Conservation (phyloP, 2,113 vertebrate species). For the Rhinolophus sinicus region DNA sequence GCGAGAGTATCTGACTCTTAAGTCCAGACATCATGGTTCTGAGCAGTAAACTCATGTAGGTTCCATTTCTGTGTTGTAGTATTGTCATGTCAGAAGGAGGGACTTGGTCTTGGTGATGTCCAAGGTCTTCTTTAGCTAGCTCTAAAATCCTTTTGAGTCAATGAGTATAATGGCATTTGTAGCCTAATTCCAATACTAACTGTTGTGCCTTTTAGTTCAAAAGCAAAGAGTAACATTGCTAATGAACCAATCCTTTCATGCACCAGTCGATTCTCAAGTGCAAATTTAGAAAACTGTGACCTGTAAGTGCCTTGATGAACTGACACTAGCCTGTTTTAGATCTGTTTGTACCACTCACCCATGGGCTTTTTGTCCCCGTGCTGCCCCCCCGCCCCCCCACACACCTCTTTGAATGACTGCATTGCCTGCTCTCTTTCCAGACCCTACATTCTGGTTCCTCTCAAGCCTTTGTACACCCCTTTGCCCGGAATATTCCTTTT, state of each 20-base stretch:
- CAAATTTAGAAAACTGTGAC: background rate
- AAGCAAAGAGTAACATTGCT: constrained; percentile 15
- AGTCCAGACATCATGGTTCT: background rate
- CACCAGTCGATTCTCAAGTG: background rate
- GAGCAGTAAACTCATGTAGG: background rate
- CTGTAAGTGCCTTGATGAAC: background rate
- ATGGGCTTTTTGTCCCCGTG: background rate
- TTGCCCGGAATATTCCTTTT: background rate
- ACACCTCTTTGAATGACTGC: background rate
- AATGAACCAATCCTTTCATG: background rate
- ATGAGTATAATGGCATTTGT: constrained; percentile 16
- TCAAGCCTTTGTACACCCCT: background rate
- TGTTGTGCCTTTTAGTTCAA: constrained; percentile 17
- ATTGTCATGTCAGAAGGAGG: background rate
- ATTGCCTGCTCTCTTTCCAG: background rate
- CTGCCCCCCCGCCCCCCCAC: too few relatives aligned
- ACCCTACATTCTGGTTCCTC: background rate
- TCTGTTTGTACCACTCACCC: background rate
- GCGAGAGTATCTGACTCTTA: background rate
- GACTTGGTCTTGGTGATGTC: constrained; percentile 30
- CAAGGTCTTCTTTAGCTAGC: background rate
- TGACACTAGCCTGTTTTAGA: background rate
- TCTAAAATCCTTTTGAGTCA: constrained; percentile 9
- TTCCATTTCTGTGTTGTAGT: background rate
- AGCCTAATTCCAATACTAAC: background rate